phyloP scores from a whole-genome alignment of 2,113 vertebrate species.

The Elaphurus davidianus region DNA sequence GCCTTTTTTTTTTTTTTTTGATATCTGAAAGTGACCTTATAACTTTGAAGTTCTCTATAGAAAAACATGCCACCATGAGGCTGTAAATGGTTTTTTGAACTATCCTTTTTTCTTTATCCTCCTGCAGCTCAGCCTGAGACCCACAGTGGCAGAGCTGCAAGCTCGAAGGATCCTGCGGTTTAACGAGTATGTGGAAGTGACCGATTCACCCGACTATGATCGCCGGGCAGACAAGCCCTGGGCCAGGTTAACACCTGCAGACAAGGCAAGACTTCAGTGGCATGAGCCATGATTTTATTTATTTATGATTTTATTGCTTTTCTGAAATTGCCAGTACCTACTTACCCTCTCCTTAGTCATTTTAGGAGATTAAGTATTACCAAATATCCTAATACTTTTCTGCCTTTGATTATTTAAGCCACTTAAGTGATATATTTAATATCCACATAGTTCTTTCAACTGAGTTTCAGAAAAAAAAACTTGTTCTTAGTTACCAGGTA shows the following conservation, averaged over 20 bases:
- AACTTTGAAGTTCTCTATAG: constrained; percentile 72
- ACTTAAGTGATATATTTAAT: not conserved
- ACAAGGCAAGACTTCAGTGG: constrained; percentile 88
- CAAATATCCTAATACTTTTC: not conserved
- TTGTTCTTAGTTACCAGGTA: not conserved
- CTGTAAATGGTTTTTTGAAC: constrained; percentile 29
- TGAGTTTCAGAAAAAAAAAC: not conserved
- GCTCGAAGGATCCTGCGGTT: constrained; percentile 96
- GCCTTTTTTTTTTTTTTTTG: constrained; percentile 74
- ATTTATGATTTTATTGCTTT: not conserved
- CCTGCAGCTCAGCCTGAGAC: constrained; percentile 93
- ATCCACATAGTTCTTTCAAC: not conserved
- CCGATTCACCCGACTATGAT: constrained; percentile 96
- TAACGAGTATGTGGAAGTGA: constrained; percentile 98
- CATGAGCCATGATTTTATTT: not conserved
- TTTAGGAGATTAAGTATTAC: not conserved
- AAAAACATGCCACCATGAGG: constrained; percentile 29
- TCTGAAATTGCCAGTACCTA: not conserved
- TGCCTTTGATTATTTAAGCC: not conserved
- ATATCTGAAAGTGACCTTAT: constrained; percentile 82
- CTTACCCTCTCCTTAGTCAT: not conserved
- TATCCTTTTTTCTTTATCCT: not conserved
- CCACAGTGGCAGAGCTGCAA: constrained; percentile 96
- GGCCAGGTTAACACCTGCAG: constrained; percentile 96
- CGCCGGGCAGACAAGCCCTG: constrained; percentile 97